Evolutionary conservation across 2,888 invertebrate species (phyloP), one percentile per base, ranked within the genome.

Genomic region (Brenthis ino): DNA sequence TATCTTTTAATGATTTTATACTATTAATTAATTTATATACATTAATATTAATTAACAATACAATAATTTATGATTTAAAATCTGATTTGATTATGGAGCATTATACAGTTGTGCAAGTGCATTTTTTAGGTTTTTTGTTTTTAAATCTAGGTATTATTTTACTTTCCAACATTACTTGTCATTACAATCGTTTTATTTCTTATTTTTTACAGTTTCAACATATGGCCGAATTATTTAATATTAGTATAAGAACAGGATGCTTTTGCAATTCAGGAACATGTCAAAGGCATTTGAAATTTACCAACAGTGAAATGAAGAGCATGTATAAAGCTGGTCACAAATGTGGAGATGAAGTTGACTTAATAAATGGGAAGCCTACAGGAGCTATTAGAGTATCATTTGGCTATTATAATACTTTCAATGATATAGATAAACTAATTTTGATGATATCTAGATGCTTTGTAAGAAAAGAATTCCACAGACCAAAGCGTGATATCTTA

Each of bases 201-300:
- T 8, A 60, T 37, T 6, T 24, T 56, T 53, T 58, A 67, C 86
- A 97, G 96, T 97, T 99, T 70, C 95, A 97, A 79, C 96, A 98
- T 80, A 95, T 99, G 93, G 97, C 98, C 0, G 96, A 97, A 75
- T 89, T 98, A 65, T 96, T 97, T 83, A 96, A 96, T 77, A 96
- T 99, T 64, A 95, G 96, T 76, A 85, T 99, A 54, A 94, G 99
- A 73, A 98, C 98, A 1, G 99, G 99, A 0, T 99, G 99, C 84
- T 98, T 99, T 84, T 99, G 99, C 85, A 99, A 99, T 90, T 96
- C 98, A 1, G 99, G 99, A 14, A 97, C 98, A 2, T 99, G 99
- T 82, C 97, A 98, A 83, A 91, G 95, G 61, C 96, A 97, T 80
- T 90, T 99, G 57, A 86, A 93, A 8, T 90, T 98, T 11, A 93